phyloP scores from a whole-genome alignment of 2,797 vertebrate species.

The Zenarchopterus dispar region DNA sequence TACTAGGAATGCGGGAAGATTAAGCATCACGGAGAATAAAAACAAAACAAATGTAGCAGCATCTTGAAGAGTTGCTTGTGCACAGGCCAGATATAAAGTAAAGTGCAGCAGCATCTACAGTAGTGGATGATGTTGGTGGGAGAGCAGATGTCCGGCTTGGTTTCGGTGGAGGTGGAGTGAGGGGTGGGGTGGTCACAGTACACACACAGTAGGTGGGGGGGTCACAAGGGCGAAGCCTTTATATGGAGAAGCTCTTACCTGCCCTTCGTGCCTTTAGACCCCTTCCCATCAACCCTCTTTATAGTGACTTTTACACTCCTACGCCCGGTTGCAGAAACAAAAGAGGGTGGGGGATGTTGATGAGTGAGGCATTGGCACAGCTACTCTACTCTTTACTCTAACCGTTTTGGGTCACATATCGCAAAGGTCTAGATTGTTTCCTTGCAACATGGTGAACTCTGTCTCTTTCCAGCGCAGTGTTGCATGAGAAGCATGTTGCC shows the following conservation, averaged over 20 bases:
- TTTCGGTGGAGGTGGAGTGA: conserved; percentile 14
- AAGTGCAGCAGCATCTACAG: conserved; percentile 60
- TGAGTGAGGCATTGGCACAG: conserved; percentile 37
- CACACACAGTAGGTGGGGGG: conserved; percentile 49
- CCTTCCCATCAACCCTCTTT: conserved; percentile 92
- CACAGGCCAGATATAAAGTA: conserved; percentile 58
- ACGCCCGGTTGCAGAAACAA: conserved; percentile 85
- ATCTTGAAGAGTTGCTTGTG: conserved; percentile 3
- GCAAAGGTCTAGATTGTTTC: no score
- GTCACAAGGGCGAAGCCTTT: conserved; percentile 74
- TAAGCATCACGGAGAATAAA: conserved; percentile 10
- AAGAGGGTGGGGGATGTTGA: conserved; percentile 76
- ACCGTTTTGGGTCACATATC: no score
- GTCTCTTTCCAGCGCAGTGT: background rate
- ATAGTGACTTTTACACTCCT: conserved; percentile 91
- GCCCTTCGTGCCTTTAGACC: conserved; percentile 83
- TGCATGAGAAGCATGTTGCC: conserved; percentile 1
- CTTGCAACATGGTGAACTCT: no score
- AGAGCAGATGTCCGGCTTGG: conserved; percentile 30
- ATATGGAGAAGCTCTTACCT: conserved; percentile 86
- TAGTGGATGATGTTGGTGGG: conserved; percentile 44
- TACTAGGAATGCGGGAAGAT: conserved; percentile 5
- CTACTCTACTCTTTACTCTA: no score
- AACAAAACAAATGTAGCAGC: conserved; percentile 4
- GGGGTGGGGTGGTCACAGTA: conserved; percentile 38